These are phyloP conservation scores for Rhopalosiphum nymphaeae DNA, from an alignment of 2,888 invertebrate genomes.

Conservation along the genomic window DNA sequence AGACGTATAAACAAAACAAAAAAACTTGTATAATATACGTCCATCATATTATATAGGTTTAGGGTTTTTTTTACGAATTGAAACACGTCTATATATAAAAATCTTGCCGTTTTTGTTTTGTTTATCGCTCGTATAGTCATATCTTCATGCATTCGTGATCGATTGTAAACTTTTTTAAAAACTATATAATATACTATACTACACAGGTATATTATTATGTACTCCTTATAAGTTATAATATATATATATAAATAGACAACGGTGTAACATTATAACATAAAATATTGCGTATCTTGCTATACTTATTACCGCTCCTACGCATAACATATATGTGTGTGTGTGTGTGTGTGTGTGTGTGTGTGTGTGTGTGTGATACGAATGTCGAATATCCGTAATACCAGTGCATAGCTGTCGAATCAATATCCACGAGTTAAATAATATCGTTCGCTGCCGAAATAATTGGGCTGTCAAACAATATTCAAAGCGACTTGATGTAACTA, in stretches of 20 bases:
- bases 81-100: background rate
- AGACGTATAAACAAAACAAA: background rate
- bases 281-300: background rate
- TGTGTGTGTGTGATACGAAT: background rate
- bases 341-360: too few relatives aligned
- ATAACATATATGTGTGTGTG: too few relatives aligned
- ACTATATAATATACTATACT: background rate
- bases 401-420: slow-evolving; percentile 20
- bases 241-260: background rate
- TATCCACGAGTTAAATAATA: slow-evolving; percentile 6
- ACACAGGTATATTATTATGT: background rate
- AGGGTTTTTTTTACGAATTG: background rate
- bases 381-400: background rate
- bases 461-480: slow-evolving; percentile 43
- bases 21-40: background rate
- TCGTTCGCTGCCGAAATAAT: slow-evolving; percentile 14
- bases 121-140: background rate
- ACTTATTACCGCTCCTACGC: background rate
- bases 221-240: background rate
- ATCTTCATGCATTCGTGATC: background rate
- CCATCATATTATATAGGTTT: background rate
- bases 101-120: background rate
- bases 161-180: background rate
- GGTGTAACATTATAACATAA: background rate
- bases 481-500: slow-evolving; percentile 14